Evolutionary conservation across 2,113 vertebrate genomes (phyloP), one percentile per base, ranked within the genome.

Genomic region (Mungos mungo): DNA sequence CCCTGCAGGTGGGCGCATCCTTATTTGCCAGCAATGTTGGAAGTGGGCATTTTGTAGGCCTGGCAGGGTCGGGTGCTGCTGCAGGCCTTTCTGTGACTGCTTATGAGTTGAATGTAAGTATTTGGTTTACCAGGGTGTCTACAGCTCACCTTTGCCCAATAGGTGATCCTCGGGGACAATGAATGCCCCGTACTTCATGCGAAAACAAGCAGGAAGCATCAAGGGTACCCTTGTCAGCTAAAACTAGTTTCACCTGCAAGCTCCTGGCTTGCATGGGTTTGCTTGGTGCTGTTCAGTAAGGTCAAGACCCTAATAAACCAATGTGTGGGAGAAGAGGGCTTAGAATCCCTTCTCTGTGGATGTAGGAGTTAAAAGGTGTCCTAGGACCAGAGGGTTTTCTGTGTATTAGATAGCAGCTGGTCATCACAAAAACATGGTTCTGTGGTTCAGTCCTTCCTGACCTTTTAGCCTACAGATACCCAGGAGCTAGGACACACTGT

Each of bases 21-120:
- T 98, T 99, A 60, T 99, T 99, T 97, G 99, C 99, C 98, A 99
- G 99, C 97, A 99, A 99, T 0, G 99, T 99, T 54, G 99, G 99
- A 87, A 99, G 99, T 0, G 99, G 99, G 4, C 99, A 99, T 95
- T 99, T 99, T 97, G 99, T 99, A 0, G 99, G 99, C 27, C 98
- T 99, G 97, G 99, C 99, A 0, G 99, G 99, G 2, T 99, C 99
- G 0, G 99, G 99, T 7, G 99, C 99, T 0, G 99, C 99, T 0
- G 98, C 99, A 0, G 99, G 99, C 35, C 99, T 99, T 0, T 99
- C 99, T 0, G 99, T 99, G 0, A 98, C 99, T 15, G 99, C 99
- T 65, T 99, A 99, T 0, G 99, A 99, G 97, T 99, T 99, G 98
- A 99, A 99, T 0, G 99, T 99, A 98, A 99, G 99, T 98, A 93